Evolutionary conservation across 2,888 invertebrate genomes (phyloP), one percentile per base, ranked within the genome.

Genomic region (Mycalesis mineus): DNA sequence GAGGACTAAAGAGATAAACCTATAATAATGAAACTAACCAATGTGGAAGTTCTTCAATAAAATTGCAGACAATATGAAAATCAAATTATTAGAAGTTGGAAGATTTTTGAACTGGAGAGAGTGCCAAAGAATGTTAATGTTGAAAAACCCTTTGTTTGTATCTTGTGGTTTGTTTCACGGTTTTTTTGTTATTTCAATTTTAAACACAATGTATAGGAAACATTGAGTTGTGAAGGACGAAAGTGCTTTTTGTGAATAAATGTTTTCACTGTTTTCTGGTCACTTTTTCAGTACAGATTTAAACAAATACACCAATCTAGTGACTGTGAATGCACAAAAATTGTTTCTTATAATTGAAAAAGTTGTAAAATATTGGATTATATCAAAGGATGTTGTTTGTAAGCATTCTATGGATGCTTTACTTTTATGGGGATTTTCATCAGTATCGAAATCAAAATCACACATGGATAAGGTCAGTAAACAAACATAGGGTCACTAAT

Each of bases 281-380:
- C 84, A 82, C 84, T 81, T 88, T 66, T 88, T 87, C 86, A 87
- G 87, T 87, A 81, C 70, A 75, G 72, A 77, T 75, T 78, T 73
- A 82, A 82, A 81, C 78, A 75, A 69, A 77, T n/a, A 78, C 84
- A 87, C 82, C 77, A 76, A 76, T 71, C 63, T 72, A 74, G 73
- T 80, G 77, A 80, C 74, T 77, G 37, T 49, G 72, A 75, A 73
- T 78, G 76, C 81, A 79, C 80, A 78, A 57, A 71, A 68, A 67
- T 63, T 65, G 70, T 68, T 52, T 67, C 65, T 66, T 66, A 64
- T 67, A 65, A 61, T 64, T 68, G 66, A 68, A 63, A 66, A 64
- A 52, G 31, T 55, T 53, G 60, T 61, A 64, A 68, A 62, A 60
- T 65, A 61, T 67, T 67, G 72, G 74, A 73, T 63, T 65, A 61